These are phyloP conservation scores for Oxyruncus cristatus DNA, from an alignment of 2,113 vertebrate species.

Conservation along the genomic window DNA sequence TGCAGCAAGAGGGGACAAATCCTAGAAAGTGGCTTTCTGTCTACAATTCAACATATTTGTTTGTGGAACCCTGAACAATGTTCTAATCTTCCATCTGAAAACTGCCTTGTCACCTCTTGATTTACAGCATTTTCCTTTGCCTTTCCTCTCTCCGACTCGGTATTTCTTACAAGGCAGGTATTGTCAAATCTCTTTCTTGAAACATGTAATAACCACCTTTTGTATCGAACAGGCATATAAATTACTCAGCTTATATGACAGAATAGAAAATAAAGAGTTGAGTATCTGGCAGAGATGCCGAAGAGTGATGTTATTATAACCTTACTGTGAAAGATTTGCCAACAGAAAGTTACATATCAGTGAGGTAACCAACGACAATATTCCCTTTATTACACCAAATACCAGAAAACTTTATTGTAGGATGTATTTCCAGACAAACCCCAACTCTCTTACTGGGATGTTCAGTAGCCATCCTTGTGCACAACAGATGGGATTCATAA, in stretches of 20 bases:
- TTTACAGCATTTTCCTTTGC: slow-evolving; percentile 37
- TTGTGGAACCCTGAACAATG: slow-evolving; percentile 22
- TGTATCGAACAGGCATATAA: slow-evolving; percentile 36
- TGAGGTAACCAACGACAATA: not conserved
- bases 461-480: not conserved
- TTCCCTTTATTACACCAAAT: not conserved
- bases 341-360: slow-evolving; percentile 7
- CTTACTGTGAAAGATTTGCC: slow-evolving; percentile 36
- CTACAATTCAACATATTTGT: slow-evolving; percentile 35
- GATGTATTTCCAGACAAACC: not conserved
- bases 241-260: slow-evolving; percentile 60
- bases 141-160: not conserved
- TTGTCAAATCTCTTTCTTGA: slow-evolving; percentile 60
- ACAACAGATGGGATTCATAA: not conserved
- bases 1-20: not conserved
- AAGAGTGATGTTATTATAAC: slow-evolving; percentile 56
- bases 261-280: slow-evolving; percentile 56
- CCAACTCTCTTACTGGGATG: not conserved
- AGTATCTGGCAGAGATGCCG: slow-evolving; percentile 38
- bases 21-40: slow-evolving; percentile 36
- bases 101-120: slow-evolving; percentile 45
- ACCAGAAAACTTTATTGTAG: not conserved
- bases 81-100: slow-evolving; percentile 47
- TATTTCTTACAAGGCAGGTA: slow-evolving; percentile 51
- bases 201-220: slow-evolving; percentile 64